Base-by-base conservation (phyloP, 2,797 vertebrate genomes). In the Helarctos malayanus region DNA sequence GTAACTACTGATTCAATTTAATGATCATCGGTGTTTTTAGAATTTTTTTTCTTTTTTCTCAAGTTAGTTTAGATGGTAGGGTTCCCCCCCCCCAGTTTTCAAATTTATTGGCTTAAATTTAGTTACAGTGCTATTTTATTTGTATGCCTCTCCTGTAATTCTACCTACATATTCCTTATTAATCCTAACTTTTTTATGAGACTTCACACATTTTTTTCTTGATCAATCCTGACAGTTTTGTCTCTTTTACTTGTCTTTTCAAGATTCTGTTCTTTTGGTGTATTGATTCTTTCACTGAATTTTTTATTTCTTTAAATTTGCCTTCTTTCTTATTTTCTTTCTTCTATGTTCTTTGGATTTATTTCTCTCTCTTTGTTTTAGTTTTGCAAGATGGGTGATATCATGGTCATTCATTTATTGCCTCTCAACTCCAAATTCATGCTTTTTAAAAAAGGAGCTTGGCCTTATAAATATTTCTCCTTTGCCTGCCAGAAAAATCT, bases 281-380 rank as follows among this genome's bases (percentile, higher is more conserved):
- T 93, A 71, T 73, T 94, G 95, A 83, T 91, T 75, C 25, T 89
- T 96, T 78, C 63, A 68, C 29, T 94, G 2, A 73, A 56, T 56
- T 84, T 79, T 78, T 95, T 52, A 84, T 54, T 52, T 95, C 12
- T 73, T 84, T 85, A 65, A 91, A 86, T 91, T 94, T 87, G n/a
- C 1, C 49, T 95, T 92, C 47, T 92, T 95, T 52, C 47, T 65
- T 82, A 68, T 87, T 95, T 90, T 79, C 18, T 83, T 92, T 57
- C 54, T 85, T 85, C 73, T 84, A 0, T 93, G 12, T 63, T 94
- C 11, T 91, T 68, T 65, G 10, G 3, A 38, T 38, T 91, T 91
- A 69, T 92, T 80, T 94, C 47, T 38, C 59, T 65, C 32, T 18
- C 32, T 38, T 47, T 90, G 82, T 85, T 89, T 47, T 81, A 41